Base-by-base conservation (phyloP, 2,797 vertebrate genomes). In the Sternarchorhynchus goeldii region DNA sequence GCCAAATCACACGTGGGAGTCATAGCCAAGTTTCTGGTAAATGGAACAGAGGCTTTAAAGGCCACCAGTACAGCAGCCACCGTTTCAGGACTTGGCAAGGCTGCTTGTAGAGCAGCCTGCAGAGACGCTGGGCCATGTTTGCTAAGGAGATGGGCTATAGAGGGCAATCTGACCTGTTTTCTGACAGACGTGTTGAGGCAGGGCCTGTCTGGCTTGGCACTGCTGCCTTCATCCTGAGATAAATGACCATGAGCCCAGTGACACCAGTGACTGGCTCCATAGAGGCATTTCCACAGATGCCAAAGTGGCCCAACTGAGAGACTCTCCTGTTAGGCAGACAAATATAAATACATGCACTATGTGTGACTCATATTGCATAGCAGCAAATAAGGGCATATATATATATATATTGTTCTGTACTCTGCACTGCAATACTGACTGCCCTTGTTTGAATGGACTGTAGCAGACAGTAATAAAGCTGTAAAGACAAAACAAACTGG, bases 311-410 rank as follows among this genome's bases (percentile, higher is more conserved):
- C 31, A 69, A 36, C 58, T 63, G n/a, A 56, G 72, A 65, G 78
- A 50, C 56, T 80, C 69, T 80, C 71, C 72, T 36, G 45, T 58
- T 56, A 68, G 78, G 78, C 65, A 69, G 53, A 20, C 20, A 8
- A 20, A 41, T 29, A 29, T 75, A 75, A 75, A 69, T 31, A 68
- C 60, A 32, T 50, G 45, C n/a, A 60, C 50, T 21, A 50, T 7
- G 55, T 57, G 1, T 0, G 34, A 4, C 34, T 36, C 34, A 36
- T 36, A 55, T 64, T 56, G 16, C 14, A 36, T 34, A 36, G 16
- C 32, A 55, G 8, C 31, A 41, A 63, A 10, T 56, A 41, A 50
- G 41, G 20, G 8, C 41, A 68, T 10, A 41, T 3, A 50, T 53
- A 36, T 36, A 3, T 36, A 36, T 25, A 25, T 25, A 25, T 25